Evolutionary conservation across 2,797 vertebrate genomes (phyloP), one percentile per base, ranked within the genome.

Genomic region (Chaenodraco wilsoni): DNA sequence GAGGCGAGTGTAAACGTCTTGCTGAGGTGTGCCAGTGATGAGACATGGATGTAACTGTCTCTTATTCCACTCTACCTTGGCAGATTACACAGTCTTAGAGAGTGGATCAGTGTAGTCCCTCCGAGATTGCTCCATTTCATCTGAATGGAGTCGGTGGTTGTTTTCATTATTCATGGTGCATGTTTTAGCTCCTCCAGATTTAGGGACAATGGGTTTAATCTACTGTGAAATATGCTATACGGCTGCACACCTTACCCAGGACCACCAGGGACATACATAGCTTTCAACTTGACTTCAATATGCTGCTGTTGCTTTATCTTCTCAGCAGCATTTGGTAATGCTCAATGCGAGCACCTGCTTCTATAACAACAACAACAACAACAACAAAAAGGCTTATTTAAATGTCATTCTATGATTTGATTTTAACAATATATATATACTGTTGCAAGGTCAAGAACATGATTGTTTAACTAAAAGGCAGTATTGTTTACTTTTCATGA

Each of bases 121-220:
- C 7, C 66, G 89, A 91, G 87, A 84, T 88, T 82, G 79, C 89
- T 88, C 81, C 75, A 89, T 92, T 92, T 91, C 84, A 84, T 87
- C 75, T 83, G 84, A 91, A 90, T 81, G 77, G 81, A 87, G 79
- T 78, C 82, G 50, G 60, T 84, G 80, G 80, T 88, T 88, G 81
- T 87, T 89, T 93, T 92, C 88, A 91, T 92, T 93, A 93, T 93
- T 93, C 89, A 91, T 90, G 89, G 57, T 63, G 84, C 86, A 87
- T 87, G 86, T 90, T 91, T 80, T 83, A 88, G 85, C 89, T 87
- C 72, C 74, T 81, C 69, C 76, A 90, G 73, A 87, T 86, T 85
- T 83, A 88, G 72, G 87, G 74, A 92, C 91, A 91, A 91, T 85
- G 86, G 84, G 61, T 72, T 87, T 90, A 92, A 91, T 91, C 90